These are phyloP conservation scores for Dysdera silvatica DNA, from an alignment of 1,140 invertebrate species.

Conservation along the genomic window DNA sequence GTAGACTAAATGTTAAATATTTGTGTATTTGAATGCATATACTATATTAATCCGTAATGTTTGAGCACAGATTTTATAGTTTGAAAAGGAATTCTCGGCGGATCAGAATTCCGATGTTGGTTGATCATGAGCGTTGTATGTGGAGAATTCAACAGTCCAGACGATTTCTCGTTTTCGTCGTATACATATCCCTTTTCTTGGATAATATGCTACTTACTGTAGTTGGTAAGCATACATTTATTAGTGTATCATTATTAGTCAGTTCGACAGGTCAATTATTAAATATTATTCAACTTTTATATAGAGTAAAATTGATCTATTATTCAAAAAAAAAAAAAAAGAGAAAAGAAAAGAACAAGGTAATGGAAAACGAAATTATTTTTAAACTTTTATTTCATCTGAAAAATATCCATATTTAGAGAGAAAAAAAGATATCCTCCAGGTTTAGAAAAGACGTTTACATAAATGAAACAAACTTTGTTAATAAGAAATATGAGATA, in stretches of 20 bases:
- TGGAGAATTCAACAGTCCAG: background rate
- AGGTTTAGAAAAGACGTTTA: background rate
- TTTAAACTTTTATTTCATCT: background rate
- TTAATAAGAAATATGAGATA: background rate
- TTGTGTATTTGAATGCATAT: too few species aligned
- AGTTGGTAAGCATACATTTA: constrained; percentile 17
- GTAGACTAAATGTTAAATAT: too few species aligned
- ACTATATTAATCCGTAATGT: too few species aligned
- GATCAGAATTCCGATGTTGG: too few species aligned
- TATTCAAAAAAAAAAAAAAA: background rate
- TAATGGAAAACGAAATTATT: background rate
- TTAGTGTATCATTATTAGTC: background rate
- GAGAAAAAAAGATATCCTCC: background rate
- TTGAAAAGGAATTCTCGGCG: too few species aligned
- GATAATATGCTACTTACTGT: constrained; percentile 30
- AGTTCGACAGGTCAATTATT: background rate
- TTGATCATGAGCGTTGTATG: too few species aligned
- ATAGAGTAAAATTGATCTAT: background rate
- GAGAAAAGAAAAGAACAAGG: background rate
- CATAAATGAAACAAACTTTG: background rate
- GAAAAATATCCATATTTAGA: background rate
- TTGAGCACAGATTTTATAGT: too few species aligned
- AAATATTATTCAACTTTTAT: background rate
- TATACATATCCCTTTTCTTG: constrained; percentile 28
- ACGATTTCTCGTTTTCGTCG: constrained; percentile 9